Percentiles rank a stretch among this genome's conserved stretches.
phyloP scores from a whole-genome alignment of 1,140 invertebrate species.

The Macrotrachela quadricornifera region DNA sequence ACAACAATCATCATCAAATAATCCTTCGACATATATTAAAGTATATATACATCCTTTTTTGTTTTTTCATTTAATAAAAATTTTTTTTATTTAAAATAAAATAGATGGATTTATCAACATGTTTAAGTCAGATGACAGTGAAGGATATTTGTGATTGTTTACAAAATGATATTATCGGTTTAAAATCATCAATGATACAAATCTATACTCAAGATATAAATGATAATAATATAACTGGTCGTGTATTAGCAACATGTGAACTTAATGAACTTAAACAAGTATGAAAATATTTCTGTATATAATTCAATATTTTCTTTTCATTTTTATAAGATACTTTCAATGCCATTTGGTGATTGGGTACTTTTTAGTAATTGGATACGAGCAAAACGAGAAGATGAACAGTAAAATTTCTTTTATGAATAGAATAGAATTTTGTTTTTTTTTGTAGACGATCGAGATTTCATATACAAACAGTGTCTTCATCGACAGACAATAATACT shows the following conservation, averaged over 20 bases:
- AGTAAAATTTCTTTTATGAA: too few relatives aligned
- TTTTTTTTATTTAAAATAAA: neutral
- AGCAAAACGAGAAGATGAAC: too few relatives aligned
- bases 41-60: constrained; percentile 34
- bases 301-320: too few relatives aligned
- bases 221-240: constrained; percentile 64
- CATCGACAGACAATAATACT: too few relatives aligned
- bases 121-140: constrained; percentile 35
- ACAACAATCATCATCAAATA: constrained; percentile 40
- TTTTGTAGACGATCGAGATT: too few relatives aligned
- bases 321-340: too few relatives aligned
- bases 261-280: constrained; percentile 52
- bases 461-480: too few relatives aligned
- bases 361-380: too few relatives aligned
- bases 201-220: constrained; percentile 41
- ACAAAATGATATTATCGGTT: constrained; percentile 47
- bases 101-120: constrained; percentile 1
- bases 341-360: too few relatives aligned
- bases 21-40: neutral
- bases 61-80: neutral
- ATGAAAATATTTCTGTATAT: too few relatives aligned
- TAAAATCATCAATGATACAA: constrained; percentile 36
- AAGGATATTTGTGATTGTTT: constrained; percentile 49
- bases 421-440: too few relatives aligned
- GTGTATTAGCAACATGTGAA: constrained; percentile 63